A percentile compares a stretch with the other conserved stretches of the same genome.
phyloP scores from a whole-genome alignment of 1,140 invertebrate species.

The Ceratosolen solmsi region DNA sequence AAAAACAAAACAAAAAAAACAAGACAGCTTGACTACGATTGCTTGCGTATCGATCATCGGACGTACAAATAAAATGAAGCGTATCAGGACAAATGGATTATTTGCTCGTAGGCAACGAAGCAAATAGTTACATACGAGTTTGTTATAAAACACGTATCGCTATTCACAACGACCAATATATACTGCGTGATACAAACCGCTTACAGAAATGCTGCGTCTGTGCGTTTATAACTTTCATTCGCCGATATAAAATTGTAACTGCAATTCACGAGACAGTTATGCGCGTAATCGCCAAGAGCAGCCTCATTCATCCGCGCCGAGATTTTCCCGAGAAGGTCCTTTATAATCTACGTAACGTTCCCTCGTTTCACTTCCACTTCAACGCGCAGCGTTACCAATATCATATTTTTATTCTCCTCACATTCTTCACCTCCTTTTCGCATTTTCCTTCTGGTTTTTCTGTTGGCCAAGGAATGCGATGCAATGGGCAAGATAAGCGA shows the following conservation, averaged over 20 bases:
- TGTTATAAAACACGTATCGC: background rate
- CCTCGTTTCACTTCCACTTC: background rate
- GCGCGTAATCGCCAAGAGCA: background rate
- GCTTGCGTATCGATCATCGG: background rate
- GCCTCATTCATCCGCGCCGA: background rate
- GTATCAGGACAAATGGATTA: background rate
- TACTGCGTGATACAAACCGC: background rate
- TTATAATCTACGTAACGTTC: background rate
- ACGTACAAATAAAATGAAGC: background rate
- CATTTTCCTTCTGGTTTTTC: no score
- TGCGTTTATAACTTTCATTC: constrained; percentile 13
- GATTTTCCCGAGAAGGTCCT: background rate
- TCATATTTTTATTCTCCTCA: background rate
- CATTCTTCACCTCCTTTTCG: background rate
- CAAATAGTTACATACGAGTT: background rate
- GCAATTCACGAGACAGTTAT: constrained; percentile 26
- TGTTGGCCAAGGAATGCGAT: background rate
- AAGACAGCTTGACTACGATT: background rate
- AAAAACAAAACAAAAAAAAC: background rate
- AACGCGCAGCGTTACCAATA: background rate
- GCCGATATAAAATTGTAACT: constrained; percentile 11
- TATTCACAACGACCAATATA: background rate
- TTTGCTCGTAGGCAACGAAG: background rate
- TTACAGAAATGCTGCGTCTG: background rate
- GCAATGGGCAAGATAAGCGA: background rate